Base-by-base conservation (phyloP, 2,113 vertebrate species). In the Oncorhynchus keta region DNA sequence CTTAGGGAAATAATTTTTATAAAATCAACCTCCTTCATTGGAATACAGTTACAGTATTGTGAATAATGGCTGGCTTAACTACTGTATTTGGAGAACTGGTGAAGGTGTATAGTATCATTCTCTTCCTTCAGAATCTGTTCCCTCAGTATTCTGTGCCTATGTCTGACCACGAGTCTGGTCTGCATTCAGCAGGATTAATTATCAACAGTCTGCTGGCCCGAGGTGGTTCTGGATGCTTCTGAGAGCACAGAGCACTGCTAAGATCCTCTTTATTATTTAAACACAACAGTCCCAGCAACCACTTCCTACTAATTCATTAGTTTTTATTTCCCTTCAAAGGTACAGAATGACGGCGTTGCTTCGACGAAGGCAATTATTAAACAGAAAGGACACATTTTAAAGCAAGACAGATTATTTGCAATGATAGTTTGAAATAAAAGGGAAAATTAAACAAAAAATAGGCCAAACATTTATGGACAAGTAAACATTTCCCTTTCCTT, bases 141-240 rank as follows among this genome's bases (percentile, higher is more conserved):
- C n/a, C 5, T 8, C n/a, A 8, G 9, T 22, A 64, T 64, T 22
- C 61, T 64, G 61, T 4, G 24, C 64, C 64, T n/a, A 51, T 77
- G 82, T 79, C 66, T 64, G 62, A 51, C 24, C 22, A 79, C 35
- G 79, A 70, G 79, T 73, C 75, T 79, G 82, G 59, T 89, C 91
- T 90, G 76, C 86, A 79, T 57, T 83, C 89, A 73, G 84, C 80
- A 87, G 77, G 39, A 74, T 76, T 90, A 81, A 81, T 81, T 72
- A 82, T 73, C 86, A 88, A 86, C 87, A 82, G 77, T 85, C 70
- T 81, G 79, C 76, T 72, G 78, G 14, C 70, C 72, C 48, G 66
- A 49, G 51, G 51, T 64, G 72, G 85, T 77, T 72, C 67, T 64
- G 64, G 30, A 71, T 84, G 77, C 83, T 68, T 80, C 70, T 76